Evolutionary conservation across 2,888 invertebrate genomes (phyloP), one percentile per base, ranked within the genome.

Genomic region (Standfussiana lucernea): DNA sequence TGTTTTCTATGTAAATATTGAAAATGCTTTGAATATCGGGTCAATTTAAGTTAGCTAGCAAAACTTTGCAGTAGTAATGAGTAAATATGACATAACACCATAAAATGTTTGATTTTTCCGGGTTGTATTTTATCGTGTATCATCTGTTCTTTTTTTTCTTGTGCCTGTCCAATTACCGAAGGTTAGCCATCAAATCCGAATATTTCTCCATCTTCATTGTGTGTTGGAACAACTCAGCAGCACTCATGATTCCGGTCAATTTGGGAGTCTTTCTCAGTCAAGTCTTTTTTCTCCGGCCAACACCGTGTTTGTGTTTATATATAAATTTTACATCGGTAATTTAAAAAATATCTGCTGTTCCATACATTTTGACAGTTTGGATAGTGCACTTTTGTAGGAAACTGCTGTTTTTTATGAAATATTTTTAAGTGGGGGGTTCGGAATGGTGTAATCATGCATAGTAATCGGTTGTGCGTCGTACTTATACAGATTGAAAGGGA

Each of bases 1-100:
- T 76, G 24, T 15, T 15, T 42, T 66, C 15, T 66, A 65, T 61
- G 40, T 68, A 74, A 59, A 72, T 64, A 64, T 42, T 61, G 6
- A 21, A 2, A 45, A 15, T 13, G 8, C 6, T 45, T 32, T 18
- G 32, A 62, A 70, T 4, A 61, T 40, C 1, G 8, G 15, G 40
- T 28, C 40, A 10, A 28, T 28, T 40, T 40, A 28, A 35, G 35
- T 61, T 61, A 35, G 21, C 61, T 61, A 59, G 59, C 32, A 59
- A 32, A 28, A 59, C 32, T 8, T 8, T 59, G 32, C 18, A 56
- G 53, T n/a, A n/a, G n/a, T 53, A 53, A 56, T 56, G 28, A 56
- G n/a, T 53, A n/a, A 53, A 53, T 53, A n/a, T 53, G 53, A n/a
- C n/a, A 53, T n/a, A 53, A 53, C 11, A n/a, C 4, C 5, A n/a